phyloP scores from a whole-genome alignment of 1,140 invertebrate species.

The Zaprionus camerounensis region DNA sequence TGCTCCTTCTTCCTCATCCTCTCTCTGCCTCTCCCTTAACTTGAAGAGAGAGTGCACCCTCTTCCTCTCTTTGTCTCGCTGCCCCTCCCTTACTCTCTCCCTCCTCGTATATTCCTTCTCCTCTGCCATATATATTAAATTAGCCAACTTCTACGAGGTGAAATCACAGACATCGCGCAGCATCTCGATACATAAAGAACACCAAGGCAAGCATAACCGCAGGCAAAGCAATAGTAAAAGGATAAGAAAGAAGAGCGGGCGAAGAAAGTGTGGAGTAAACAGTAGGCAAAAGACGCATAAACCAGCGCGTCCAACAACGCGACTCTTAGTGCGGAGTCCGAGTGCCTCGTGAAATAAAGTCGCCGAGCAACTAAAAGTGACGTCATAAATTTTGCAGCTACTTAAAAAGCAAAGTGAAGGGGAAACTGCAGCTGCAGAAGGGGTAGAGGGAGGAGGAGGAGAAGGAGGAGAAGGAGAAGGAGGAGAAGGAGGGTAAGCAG shows the following conservation, averaged over 20 bases:
- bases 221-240: not conserved
- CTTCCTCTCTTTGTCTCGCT: too few relatives aligned
- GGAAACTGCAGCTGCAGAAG: not conserved
- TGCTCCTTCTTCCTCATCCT: too few relatives aligned
- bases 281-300: too few relatives aligned
- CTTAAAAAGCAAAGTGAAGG: conserved; percentile 36
- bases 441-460: not conserved
- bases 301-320: not conserved
- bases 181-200: not conserved
- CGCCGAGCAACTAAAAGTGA: conserved; percentile 60
- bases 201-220: not conserved
- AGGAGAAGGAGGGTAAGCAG: conserved; percentile 8
- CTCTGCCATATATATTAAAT: conserved; percentile 1
- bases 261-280: not conserved
- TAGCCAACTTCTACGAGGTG: conserved; percentile 1
- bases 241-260: not conserved
- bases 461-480: conserved; percentile 21
- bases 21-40: not conserved
- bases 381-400: conserved; percentile 76
- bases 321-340: not conserved
- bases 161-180: not conserved
- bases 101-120: too few relatives aligned
- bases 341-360: conserved; percentile 33
- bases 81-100: too few relatives aligned
- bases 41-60: too few relatives aligned